Evolutionary conservation across 2,797 vertebrate species (phyloP), one percentile per base, ranked within the genome.

Genomic region (Pipistrellus pygmaeus): DNA sequence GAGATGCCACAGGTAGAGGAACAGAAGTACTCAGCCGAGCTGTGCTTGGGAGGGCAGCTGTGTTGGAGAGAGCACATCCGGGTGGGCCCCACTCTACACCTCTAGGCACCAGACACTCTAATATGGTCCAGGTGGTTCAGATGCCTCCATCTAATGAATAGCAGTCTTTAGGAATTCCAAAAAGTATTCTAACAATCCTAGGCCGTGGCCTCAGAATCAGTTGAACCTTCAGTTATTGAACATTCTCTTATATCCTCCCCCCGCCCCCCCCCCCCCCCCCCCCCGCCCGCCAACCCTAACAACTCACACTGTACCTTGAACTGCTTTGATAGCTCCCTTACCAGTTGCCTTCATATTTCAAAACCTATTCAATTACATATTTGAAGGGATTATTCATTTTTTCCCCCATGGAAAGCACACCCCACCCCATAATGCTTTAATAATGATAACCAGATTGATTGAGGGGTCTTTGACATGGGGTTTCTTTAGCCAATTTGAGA

Each of bases 361-460:
- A 90, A 97, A 95, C 90, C 80, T 96, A 90, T 30, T 87, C 94
- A 83, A 88, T 91, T 53, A 75, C 66, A 73, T 97, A 93, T 97
- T 98, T 97, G 80, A 97, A 96, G 53, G 71, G 35, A 77, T 85
- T 97, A 95, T 97, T 97, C 93, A 93, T 95, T 94, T 88, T 76
- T 95, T 82, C n/a, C 77, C 60, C 87, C 66, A 83, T 90, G 91
- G 64, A 96, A 97, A 95, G 96, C 95, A 83, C 20, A 57, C 76
- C 68, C 78, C 4, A 68, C 32, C 48, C 57, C 69, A 91, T 72
- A 80, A 96, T 92, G 53, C 76, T 89, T 96, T 97, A 97, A 96
- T 97, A 98, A 98, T 95, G 91, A 72, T 80, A 98, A 97, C 97
- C 98, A 98, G 96, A 98, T 98, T 97, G 96, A 96, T 87, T 62